Evolutionary conservation across 2,113 vertebrate genomes (phyloP), one percentile per base, ranked within the genome.

Genomic region (Oenanthe melanoleuca): DNA sequence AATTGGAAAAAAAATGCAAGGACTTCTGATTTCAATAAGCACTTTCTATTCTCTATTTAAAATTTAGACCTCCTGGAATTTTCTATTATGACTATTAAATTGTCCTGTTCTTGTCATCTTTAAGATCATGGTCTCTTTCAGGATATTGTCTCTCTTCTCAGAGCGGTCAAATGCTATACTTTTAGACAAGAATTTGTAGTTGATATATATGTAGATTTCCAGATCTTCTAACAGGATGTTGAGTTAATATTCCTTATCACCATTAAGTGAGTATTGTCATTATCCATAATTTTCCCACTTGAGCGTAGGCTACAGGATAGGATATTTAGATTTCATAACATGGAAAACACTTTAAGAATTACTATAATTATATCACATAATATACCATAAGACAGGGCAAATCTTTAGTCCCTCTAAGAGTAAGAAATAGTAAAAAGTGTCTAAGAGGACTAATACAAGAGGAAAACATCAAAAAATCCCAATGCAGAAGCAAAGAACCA

Each of bases 21-120:
- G 5, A 25, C 55, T 91, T 72, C 17, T 75, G n/a, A 45, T 23
- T 89, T 60, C 0, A 2, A 13, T 2, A 24, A 0, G 1, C 3
- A 37, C 70, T 74, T 85, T 55, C 14, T 83, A 13, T 25, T 50
- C 8, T 31, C 2, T 69, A 4, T 28, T 64, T 69, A 33, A 73
- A 84, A 60, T 23, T 2, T 3, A 73, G 34, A 52, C 9, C 4
- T 40, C 28, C 13, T 63, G 9, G 10, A 64, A 59, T 52, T 71
- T 53, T 7, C 11, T 40, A 4, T 40, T 45, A 15, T 13, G 33
- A 13, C 3, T 57, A 21, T 14, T 47, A 65, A 74, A 12, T 49
- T 75, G 2, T 49, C 34, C 31, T 60, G 6, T 38, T 24, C 8
- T 79, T 90, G 9, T 31, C 14, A 11, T 73, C 15, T 64, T 63